Conservation (phyloP, 1,140 invertebrate genomes). For the Aphis gossypii region DNA sequence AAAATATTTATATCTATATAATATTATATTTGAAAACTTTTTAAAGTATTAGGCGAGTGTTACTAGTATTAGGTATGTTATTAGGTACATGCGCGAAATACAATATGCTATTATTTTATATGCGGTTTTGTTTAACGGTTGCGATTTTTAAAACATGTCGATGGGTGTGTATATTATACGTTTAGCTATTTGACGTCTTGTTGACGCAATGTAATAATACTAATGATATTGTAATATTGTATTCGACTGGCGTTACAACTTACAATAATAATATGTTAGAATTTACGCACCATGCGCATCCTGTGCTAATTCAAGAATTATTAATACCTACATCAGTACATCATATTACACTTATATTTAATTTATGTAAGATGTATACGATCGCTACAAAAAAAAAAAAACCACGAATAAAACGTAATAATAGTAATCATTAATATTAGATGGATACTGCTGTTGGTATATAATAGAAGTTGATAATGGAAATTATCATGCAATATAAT, state of each 20-base stretch:
- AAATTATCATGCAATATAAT: no score
- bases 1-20: background rate
- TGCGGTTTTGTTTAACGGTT: background rate
- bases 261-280: background rate
- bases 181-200: constrained; percentile 1
- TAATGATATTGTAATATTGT: constrained; percentile 5
- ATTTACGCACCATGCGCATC: background rate
- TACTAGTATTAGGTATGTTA: no score
- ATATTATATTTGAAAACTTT: background rate
- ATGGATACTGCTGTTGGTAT: background rate
- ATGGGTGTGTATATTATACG: background rate
- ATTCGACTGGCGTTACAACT: background rate
- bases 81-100: no score
- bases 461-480: no score
- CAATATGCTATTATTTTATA: background rate
- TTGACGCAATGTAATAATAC: background rate
- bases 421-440: background rate
- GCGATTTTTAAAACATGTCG: background rate
- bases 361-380: background rate
- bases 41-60: background rate
- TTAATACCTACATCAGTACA: background rate
- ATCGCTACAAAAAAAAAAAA: background rate
- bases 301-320: constrained; percentile 10
- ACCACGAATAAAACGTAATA: background rate
- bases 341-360: background rate